Evolutionary conservation across 1,140 invertebrate genomes (phyloP).

Genomic region (Leptinotarsa texana): DNA sequence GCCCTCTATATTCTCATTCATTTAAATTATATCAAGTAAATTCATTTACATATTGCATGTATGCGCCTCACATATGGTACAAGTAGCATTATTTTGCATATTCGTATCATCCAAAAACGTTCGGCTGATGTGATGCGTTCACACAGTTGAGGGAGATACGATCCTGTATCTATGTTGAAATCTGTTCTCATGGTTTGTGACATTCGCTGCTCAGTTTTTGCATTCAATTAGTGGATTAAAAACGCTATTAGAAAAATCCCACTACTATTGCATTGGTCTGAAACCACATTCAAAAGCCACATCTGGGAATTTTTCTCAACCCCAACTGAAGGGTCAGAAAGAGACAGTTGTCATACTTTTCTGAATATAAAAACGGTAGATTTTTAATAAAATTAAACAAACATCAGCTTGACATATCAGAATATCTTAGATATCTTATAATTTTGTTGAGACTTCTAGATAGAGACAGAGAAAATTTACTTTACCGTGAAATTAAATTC

Average conservation of each 20-base stretch:
- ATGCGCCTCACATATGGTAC: conserved; percentile 22
- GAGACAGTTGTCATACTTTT: too few relatives aligned
- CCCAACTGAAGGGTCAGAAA: too few relatives aligned
- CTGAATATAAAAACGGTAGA: too few relatives aligned
- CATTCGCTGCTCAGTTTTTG: not conserved
- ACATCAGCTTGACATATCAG: too few relatives aligned
- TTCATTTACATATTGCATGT: conserved; percentile 25
- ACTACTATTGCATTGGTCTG: too few relatives aligned
- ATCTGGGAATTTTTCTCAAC: too few relatives aligned
- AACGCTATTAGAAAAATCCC: not conserved
- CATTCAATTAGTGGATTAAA: not conserved
- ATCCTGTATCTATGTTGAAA: not conserved
- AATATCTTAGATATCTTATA: too few relatives aligned
- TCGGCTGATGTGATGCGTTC: not conserved
- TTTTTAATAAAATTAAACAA: too few relatives aligned
- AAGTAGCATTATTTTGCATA: conserved; percentile 20
- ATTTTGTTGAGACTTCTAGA: too few relatives aligned
- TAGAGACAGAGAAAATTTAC: too few relatives aligned
- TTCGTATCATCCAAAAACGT: conserved; percentile 12
- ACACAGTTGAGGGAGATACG: not conserved
- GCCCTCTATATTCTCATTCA: conserved; percentile 23
- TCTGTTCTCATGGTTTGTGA: conserved; percentile 5
- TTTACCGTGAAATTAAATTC: too few relatives aligned
- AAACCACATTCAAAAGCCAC: too few relatives aligned
- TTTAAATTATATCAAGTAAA: conserved; percentile 21